Percentiles rank a stretch among this genome's conserved stretches.
phyloP scores from a whole-genome alignment of 2,888 invertebrate genomes.

The Cryptocheilus praepositus region DNA sequence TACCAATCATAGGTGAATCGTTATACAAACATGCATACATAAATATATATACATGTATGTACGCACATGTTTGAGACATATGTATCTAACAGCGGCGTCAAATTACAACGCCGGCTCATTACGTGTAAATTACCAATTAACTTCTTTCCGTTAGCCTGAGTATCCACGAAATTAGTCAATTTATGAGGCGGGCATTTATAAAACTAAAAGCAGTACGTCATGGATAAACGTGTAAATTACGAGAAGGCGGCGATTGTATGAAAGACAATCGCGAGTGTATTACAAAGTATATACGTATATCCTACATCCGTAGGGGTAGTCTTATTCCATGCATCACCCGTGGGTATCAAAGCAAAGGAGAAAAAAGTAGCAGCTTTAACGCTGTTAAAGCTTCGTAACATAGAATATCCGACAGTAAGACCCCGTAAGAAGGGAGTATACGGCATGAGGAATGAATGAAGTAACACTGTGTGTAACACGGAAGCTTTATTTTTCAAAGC shows the following conservation, averaged over 20 bases:
- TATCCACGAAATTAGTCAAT: conserved; percentile 71
- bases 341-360: conserved; percentile 5
- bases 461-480: too few species aligned
- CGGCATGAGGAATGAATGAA: too few species aligned
- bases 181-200: conserved; percentile 69
- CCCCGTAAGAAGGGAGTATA: too few species aligned
- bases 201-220: conserved; percentile 32
- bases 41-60: conserved; percentile 45
- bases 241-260: too few species aligned
- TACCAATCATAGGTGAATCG: conserved; percentile 33
- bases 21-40: conserved; percentile 33
- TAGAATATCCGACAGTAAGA: too few species aligned
- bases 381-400: too few species aligned
- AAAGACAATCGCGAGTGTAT: background rate
- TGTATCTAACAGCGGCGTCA: conserved; percentile 20
- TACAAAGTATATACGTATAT: conserved; percentile 50
- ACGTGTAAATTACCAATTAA: conserved; percentile 36
- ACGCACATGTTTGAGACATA: conserved; percentile 13
- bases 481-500: too few species aligned
- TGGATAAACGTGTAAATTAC: too few species aligned
- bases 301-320: conserved; percentile 8
- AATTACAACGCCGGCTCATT: too few species aligned
- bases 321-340: too few species aligned
- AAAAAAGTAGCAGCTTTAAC: too few species aligned
- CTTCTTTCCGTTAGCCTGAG: conserved; percentile 54